Evolutionary conservation across 2,888 invertebrate species (phyloP).

Genomic region (Tetramorium bicarinatum): DNA sequence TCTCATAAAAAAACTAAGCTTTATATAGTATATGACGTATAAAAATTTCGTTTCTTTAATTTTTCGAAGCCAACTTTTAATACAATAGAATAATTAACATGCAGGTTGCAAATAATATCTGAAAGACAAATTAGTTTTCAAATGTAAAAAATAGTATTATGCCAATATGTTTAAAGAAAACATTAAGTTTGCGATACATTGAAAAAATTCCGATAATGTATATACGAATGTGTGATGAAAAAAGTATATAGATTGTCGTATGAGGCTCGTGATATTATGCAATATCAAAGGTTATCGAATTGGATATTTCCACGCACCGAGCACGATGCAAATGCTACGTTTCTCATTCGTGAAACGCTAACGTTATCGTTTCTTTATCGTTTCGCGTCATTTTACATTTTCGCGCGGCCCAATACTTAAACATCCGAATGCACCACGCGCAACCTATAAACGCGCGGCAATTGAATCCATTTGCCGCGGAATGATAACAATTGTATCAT

Average conservation of each 20-base stretch:
- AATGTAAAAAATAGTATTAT: not conserved
- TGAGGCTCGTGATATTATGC: conserved; percentile 16
- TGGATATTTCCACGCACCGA: conserved; percentile 57
- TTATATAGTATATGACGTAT: not conserved
- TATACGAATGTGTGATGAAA: not conserved
- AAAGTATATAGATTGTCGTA: not conserved
- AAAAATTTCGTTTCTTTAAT: not conserved
- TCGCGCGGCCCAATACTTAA: not conserved
- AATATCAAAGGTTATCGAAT: conserved; percentile 69
- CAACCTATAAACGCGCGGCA: conserved; percentile 3
- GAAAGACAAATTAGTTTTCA: not conserved
- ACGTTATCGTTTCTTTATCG: not conserved
- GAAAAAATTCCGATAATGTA: not conserved
- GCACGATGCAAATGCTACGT: not conserved
- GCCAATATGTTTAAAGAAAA: not conserved
- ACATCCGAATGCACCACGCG: not conserved
- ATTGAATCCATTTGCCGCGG: conserved; percentile 31
- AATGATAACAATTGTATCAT: conserved; percentile 45
- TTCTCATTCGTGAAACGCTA: not conserved
- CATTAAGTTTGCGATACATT: not conserved
- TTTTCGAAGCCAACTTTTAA: not conserved
- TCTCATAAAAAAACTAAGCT: not conserved
- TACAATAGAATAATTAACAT: not conserved
- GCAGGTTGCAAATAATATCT: not conserved
- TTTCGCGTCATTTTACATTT: not conserved